Evolutionary conservation across 2,113 vertebrate genomes (phyloP).

Genomic region (Calidris pugnax): DNA sequence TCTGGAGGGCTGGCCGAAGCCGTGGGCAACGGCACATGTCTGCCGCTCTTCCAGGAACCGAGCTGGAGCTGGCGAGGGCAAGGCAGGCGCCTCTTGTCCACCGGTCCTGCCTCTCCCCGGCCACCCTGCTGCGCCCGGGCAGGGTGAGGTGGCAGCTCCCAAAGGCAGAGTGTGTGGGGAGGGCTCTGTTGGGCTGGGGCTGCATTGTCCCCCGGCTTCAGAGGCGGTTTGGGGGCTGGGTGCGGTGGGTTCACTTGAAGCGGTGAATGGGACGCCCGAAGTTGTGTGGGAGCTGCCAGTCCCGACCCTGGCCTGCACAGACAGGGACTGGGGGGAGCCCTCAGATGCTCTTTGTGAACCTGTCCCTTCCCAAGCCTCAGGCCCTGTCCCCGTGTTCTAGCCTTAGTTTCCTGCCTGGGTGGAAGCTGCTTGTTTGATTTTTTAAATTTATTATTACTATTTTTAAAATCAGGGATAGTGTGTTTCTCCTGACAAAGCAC

Average conservation of each 20-base stretch:
- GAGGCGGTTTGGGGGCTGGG: not conserved
- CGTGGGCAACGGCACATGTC: rapidly evolving
- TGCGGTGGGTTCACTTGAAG: not conserved
- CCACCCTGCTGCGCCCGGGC: rapidly evolving
- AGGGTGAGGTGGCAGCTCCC: rapidly evolving
- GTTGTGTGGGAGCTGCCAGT: not conserved
- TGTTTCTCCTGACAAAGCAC: not conserved
- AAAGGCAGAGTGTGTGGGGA: not conserved
- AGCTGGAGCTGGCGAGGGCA: not conserved
- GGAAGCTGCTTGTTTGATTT: not conserved
- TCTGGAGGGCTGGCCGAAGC: not conserved
- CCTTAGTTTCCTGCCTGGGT: not conserved
- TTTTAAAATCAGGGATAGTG: rapidly evolving
- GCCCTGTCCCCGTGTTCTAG: not conserved
- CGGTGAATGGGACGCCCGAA: rapidly evolving
- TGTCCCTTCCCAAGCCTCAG: not conserved
- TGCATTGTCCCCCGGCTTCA: not conserved
- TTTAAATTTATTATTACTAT: not conserved
- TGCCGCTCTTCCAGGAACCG: rapidly evolving
- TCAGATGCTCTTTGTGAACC: not conserved
- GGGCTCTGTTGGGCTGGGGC: too few species aligned
- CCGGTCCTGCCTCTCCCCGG: rapidly evolving
- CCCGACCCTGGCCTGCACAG: rapidly evolving
- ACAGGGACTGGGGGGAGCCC: not conserved
- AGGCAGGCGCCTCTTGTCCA: not conserved